Base-by-base conservation (phyloP, 2,797 vertebrate species). In the Myotis vivesi region DNA sequence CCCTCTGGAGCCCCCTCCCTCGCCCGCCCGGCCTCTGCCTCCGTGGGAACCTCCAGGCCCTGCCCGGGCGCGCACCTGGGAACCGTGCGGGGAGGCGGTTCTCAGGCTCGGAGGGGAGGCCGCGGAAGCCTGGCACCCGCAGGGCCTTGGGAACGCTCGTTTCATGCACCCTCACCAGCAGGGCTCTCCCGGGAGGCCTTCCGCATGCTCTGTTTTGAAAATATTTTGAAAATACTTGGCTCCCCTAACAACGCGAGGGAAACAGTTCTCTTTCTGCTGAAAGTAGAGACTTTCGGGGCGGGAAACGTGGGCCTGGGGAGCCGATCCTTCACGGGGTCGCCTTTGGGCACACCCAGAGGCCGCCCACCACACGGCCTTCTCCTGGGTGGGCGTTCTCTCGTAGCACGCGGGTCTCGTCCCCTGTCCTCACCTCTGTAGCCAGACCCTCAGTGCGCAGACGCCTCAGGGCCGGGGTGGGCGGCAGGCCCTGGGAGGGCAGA, bases 221-320 rank as follows among this genome's bases (percentile, higher is more conserved):
- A 88, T 86, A 88, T 83, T 95, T 92, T 77, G 93, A 71, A 95
- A 95, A 87, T 95, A 83, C 55, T 86, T 25, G 69, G 93, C 83
- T 85, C 19, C 93, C 90, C 76, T 88, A 69, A 96, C 88, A 30
- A 73, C 36, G 0, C 11, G 73, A 91, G 90, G 36, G 73, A 55
- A 80, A 5, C 25, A 5, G 13, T 33, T 16, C 36, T 73, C 59
- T 69, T 83, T 62, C 82, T 72, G 44, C 41, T 2, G 2, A 22
- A 79, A 89, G 23, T 22, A 55, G 46, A 87, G 66, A 2, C 46
- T 53, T 59, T 93, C n/a, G 38, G 86, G 41, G 64, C 0, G 7
- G 57, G 69, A 46, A 2, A 1, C 0, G 0, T 10, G 44, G 77
- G 12, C 49, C 62, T 0, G 13, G 80, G 53, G 69, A 25, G 55